A percentile compares a stretch with the other conserved stretches of the same genome.
These are phyloP conservation scores for Liopterus haemorrhoidalis DNA, from an alignment of 2,888 invertebrate genomes.

Conservation along the genomic window DNA sequence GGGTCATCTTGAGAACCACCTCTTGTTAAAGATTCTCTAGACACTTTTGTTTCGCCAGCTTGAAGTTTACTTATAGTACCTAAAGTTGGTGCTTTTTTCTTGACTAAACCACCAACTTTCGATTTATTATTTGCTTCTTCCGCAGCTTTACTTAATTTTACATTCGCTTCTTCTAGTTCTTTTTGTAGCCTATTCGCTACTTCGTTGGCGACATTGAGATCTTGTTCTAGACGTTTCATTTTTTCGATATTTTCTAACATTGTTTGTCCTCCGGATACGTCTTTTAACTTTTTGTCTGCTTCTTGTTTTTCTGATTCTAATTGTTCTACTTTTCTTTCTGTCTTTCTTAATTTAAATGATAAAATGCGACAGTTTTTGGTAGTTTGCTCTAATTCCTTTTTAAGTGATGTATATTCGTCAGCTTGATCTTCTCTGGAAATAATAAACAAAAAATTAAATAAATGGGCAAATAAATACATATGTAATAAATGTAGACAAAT, in stretches of 20 bases:
- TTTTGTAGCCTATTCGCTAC: conserved; percentile 62
- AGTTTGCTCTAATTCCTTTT: conserved; percentile 92
- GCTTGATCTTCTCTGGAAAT: conserved; percentile 85
- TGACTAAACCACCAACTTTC: conserved; percentile 38
- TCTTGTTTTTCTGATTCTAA: conserved; percentile 80
- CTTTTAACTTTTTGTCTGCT: conserved; percentile 61
- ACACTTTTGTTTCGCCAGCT: conserved; percentile 63
- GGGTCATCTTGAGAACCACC: conserved; percentile 78
- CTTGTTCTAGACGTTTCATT: conserved; percentile 78
- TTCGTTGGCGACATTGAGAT: conserved; percentile 74
- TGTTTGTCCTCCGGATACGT: conserved; percentile 53
- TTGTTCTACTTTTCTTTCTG: conserved; percentile 82
- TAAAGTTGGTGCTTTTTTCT: conserved; percentile 56
- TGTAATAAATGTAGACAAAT: no score
- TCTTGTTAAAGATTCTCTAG: conserved; percentile 66
- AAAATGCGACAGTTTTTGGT: conserved; percentile 97
- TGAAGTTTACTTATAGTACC: conserved; percentile 52
- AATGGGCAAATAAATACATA: conserved; percentile 1
- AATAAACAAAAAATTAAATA: conserved; percentile 5
- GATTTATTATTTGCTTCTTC: conserved; percentile 41
- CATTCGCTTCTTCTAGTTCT: conserved; percentile 62
- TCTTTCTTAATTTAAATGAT: conserved; percentile 95
- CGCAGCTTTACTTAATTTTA: conserved; percentile 48
- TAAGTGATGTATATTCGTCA: conserved; percentile 88
- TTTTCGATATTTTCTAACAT: conserved; percentile 60